Evolutionary conservation across 2,113 vertebrate genomes (phyloP), one percentile per base, ranked within the genome.

Genomic region (Nymphicus hollandicus): DNA sequence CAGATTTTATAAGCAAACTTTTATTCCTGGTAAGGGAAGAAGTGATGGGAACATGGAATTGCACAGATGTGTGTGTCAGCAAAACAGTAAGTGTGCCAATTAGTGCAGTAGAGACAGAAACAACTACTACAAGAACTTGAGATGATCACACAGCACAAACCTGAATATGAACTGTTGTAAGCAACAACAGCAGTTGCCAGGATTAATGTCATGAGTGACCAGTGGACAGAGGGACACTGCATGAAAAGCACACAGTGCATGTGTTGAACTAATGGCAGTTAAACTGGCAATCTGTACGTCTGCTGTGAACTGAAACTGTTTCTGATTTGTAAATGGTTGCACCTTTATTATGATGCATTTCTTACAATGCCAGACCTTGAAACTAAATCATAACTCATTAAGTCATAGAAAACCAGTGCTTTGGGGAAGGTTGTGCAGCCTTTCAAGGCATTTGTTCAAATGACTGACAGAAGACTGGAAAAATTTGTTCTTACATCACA

Each of bases 21-120:
- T 94, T 89, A 73, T 94, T 91, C 73, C 66, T 60, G 84, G 65
- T 87, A 94, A 94, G 73, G 53, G 71, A 90, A 87, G 85, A 87
- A 78, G 33, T 10, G 13, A 35, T 83, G 60, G 81, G 72, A 94
- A 87, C 27, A 22, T 28, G 65, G 35, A 74, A n/a, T 79, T 73
- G 71, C 39, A 61, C 61, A 79, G 66, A 58, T 50, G 35, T 31
- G 6, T 10, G 41, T 56, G 17, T 19, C 13, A 5, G 44, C 55
- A 44, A 39, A 88, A 31, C 3, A 16, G 31, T 8, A 19, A 37
- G 43, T 22, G 55, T 78, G 74, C 47, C 55, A 37, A 20, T 37
- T 22, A 87, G 29, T 17, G 28, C 70, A 78, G 64, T 46, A 35
- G 49, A 65, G 77, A 22, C 46, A 77, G 43, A 37, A 82, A 55